phyloP scores from a whole-genome alignment of 2,113 vertebrate genomes.

The Candoia aspera region DNA sequence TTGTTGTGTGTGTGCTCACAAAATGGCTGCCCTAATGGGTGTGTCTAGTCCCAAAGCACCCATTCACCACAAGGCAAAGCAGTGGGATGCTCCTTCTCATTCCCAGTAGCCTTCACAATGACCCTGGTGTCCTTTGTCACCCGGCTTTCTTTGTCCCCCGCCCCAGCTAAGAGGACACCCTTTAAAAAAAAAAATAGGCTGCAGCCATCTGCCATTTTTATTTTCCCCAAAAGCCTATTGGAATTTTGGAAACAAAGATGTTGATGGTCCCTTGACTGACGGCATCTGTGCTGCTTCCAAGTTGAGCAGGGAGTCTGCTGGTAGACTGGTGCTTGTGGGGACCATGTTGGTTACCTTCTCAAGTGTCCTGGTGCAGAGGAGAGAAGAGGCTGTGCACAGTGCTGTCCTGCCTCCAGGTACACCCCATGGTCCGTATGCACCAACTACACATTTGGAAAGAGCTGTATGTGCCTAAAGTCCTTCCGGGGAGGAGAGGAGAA shows the following conservation, averaged over 20 bases:
- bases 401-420: not conserved
- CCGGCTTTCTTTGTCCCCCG: not conserved
- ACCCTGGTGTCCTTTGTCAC: not conserved
- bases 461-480: not conserved
- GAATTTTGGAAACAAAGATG: not conserved
- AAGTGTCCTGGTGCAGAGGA: not conserved
- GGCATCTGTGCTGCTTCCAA: not conserved
- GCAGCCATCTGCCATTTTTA: too few relatives aligned
- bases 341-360: not conserved
- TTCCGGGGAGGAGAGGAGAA: not conserved
- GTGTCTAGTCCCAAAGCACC: not conserved
- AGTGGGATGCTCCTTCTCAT: not conserved
- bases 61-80: not conserved
- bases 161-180: not conserved
- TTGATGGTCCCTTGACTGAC: not conserved
- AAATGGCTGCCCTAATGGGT: not conserved
- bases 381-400: not conserved
- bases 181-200: not conserved
- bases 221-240: not conserved
- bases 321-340: not conserved
- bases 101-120: not conserved
- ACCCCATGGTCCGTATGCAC: not conserved
- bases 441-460: not conserved
- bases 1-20: not conserved
- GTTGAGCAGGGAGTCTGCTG: not conserved